Percentiles rank a stretch among this genome's conserved stretches.
These are phyloP conservation scores for Lypha dubia DNA, from an alignment of 2,888 invertebrate genomes.

Conservation along the genomic window DNA sequence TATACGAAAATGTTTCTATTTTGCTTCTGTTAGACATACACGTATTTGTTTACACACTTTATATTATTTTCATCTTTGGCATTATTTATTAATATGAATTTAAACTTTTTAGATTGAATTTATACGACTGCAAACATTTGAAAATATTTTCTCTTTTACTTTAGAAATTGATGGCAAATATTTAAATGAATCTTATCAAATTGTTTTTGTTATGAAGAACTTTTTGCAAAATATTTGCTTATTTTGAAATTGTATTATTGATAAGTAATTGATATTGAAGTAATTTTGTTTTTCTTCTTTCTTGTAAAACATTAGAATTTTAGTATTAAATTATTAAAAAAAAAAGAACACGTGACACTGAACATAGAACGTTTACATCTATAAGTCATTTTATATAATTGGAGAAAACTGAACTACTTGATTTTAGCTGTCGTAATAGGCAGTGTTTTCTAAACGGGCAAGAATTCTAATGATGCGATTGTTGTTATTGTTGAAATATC, in stretches of 20 bases:
- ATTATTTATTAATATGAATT: conserved; percentile 51
- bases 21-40: conserved; percentile 5
- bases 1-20: conserved; percentile 33
- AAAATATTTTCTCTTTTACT: neutral
- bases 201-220: neutral
- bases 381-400: no score
- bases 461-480: no score
- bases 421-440: no score
- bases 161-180: neutral
- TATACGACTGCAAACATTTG: neutral
- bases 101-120: conserved; percentile 38
- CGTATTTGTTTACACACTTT: conserved; percentile 2
- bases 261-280: neutral
- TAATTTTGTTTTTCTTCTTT: neutral
- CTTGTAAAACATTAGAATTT: no score
- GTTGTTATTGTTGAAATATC: no score
- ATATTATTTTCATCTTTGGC: conserved; percentile 24
- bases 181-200: neutral
- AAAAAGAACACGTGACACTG: no score
- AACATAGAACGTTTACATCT: no score
- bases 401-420: no score
- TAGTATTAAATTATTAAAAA: no score
- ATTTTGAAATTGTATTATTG: neutral
- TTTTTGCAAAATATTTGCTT: neutral
- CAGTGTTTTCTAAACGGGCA: no score